Evolutionary conservation across 2,888 invertebrate species (phyloP), one percentile per base, ranked within the genome.

Genomic region (Cheilosia pagana): DNA sequence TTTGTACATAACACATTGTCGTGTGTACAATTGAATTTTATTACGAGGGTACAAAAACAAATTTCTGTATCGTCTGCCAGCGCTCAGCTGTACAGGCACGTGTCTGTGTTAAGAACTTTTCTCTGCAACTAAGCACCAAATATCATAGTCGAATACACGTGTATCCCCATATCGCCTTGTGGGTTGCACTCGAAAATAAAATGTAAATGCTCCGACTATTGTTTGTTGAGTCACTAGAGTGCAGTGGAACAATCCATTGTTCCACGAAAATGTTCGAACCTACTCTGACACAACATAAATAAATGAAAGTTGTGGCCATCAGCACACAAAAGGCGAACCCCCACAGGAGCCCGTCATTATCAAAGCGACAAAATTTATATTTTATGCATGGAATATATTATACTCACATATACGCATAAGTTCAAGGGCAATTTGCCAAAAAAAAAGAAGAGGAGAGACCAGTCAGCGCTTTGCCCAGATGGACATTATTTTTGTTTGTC

Each of bases 341-440:
- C 19, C 28, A 1, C 8, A 31, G 16, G 55, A 21, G 57, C 0
- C 28, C 21, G 8, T 14, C 12, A 67, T 28, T n/a, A 21, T 19
- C 43, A 19, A 19, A 21, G 8, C 4, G 23, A 28, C 41, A 28
- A 31, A 55, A 31, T 21, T 39, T 50, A 28, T 16, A 12, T 21
- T 43, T 53, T 43, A 8, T 55, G 55, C 53, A 52, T 25, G 25
- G 14, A 50, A 31, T n/a, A 72, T 3, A 23, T 41, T 39, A 50
- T 14, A 7, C 21, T 14, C 25, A 21, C 14, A 28, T 48, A 35
- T 28, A 16, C 55, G 31, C 55, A 19, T 35, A 25, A 50, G 67
- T 76, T 76, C 75, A 76, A 76, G 75, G 75, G 75, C 75, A 59
- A 52, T 23, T 16, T 43, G 74, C 55, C 74, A 55, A 55, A 67